Evolutionary conservation across 2,888 invertebrate species (phyloP), one percentile per base, ranked within the genome.

Genomic region (Cantharis lateralis): DNA sequence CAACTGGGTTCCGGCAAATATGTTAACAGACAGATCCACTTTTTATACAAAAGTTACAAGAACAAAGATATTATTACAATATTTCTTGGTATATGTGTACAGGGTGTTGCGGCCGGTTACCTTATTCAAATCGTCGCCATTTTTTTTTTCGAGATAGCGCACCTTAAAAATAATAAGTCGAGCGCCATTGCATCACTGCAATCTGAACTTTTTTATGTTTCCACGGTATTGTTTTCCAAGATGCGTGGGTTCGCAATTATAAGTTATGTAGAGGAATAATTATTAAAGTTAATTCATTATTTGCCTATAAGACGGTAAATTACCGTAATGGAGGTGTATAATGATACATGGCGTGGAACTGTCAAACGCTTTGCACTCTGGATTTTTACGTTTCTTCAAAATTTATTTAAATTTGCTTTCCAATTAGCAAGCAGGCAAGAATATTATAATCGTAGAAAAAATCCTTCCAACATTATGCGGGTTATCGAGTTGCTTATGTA

Each of bases 1-100:
- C 81, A 81, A 81, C 79, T 80, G 81, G 83, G 84, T 84, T 84
- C 84, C 84, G 83, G 82, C 84, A 84, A 84, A 83, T 82, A 83
- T 84, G 84, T 83, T 84, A 81, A 83, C 83, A 83, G 83, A 81
- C 84, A 78, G 82, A 83, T 83, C 85, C 80, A 81, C 84, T 86
- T 86, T 86, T 86, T 86, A 80, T 74, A 32, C 26, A 63, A 68
- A 70, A 20, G 15, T 66, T 69, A 68, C 70, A 75, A 72, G 74
- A 77, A 71, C 72, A 28, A 72, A 69, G 74, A 74, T 77, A 48
- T 48, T 48, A 48, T 48, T 48, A 48, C 48, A 48, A 48, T 48
- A 48, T 48, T 48, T 48, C n/a, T 48, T n/a, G n/a, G 48, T 1
- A 48, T 48, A 48, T n/a, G n/a, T n/a, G n/a, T 48, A 48, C 48